These are phyloP conservation scores for Tapirus terrestris DNA, from an alignment of 2,113 vertebrate genomes.

Conservation along the genomic window DNA sequence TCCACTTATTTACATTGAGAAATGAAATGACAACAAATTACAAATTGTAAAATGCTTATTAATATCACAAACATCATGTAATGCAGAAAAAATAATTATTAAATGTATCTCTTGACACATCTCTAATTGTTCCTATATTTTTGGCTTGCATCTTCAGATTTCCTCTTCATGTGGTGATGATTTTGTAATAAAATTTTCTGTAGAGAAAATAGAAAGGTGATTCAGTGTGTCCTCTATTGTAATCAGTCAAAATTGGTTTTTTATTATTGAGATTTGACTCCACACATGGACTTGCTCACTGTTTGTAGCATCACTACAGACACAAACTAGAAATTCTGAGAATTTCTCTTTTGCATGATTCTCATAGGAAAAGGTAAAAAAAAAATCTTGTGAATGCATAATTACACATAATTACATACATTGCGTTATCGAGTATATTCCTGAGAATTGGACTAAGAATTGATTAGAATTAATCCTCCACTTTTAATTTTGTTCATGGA, in stretches of 20 bases:
- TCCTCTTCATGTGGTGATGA: not conserved
- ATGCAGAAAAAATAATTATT: not conserved
- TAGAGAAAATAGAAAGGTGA: not conserved
- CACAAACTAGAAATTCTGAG: not conserved
- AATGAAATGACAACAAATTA: not conserved
- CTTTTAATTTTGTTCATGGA: not conserved
- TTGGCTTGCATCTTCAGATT: not conserved
- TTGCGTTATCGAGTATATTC: not conserved
- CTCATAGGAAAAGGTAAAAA: not conserved
- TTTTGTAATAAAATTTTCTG: not conserved
- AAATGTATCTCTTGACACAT: not conserved
- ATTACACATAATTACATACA: not conserved
- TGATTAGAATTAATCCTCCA: not conserved
- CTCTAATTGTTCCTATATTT: not conserved
- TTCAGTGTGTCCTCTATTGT: not conserved
- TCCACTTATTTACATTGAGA: not conserved
- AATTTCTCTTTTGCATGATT: not conserved
- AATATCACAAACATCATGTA: not conserved
- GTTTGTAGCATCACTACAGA: not conserved
- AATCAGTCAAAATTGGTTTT: not conserved
- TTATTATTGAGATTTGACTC: not conserved
- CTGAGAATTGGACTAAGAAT: not conserved
- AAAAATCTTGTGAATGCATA: not conserved
- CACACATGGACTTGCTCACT: not conserved
- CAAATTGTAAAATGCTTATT: not conserved